Conservation (phyloP, 2,113 vertebrate genomes). For the Pangasianodon hypophthalmus region DNA sequence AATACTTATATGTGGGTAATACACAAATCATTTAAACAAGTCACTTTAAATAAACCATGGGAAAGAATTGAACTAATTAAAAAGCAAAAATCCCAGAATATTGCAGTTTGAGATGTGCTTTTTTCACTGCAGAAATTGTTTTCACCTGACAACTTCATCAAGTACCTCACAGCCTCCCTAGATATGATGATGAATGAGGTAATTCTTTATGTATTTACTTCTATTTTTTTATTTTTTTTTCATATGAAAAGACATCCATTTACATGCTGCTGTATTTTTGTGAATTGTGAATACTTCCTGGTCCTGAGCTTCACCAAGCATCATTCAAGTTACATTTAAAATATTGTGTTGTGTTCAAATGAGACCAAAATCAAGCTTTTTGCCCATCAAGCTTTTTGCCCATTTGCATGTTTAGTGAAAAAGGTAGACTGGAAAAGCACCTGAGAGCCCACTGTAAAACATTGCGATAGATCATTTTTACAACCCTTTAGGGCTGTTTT, state of each 20-base stretch:
- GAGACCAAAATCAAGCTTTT: neutral
- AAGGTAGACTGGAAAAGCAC: neutral
- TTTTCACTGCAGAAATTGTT: slow-evolving; percentile 58
- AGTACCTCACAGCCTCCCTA: slow-evolving; percentile 63
- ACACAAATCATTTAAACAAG: neutral
- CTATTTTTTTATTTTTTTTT: neutral
- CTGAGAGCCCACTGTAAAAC: neutral
- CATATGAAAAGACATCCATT: neutral
- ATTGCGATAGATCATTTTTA: neutral
- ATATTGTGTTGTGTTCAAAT: neutral
- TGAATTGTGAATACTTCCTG: neutral
- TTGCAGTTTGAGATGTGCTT: neutral
- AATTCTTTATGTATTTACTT: neutral
- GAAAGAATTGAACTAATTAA: no score
- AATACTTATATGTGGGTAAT: neutral
- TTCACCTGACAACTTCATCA: slow-evolving; percentile 66
- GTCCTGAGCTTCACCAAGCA: neutral
- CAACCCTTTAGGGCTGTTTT: neutral
- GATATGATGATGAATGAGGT: slow-evolving; percentile 70
- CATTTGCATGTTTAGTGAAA: neutral
- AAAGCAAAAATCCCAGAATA: neutral
- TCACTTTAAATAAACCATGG: neutral
- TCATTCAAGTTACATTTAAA: neutral
- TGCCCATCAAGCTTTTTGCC: no score
- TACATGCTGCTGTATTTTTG: neutral